Evolutionary conservation across 1,140 invertebrate species (phyloP).

Genomic region (Phymastichus coffea): DNA sequence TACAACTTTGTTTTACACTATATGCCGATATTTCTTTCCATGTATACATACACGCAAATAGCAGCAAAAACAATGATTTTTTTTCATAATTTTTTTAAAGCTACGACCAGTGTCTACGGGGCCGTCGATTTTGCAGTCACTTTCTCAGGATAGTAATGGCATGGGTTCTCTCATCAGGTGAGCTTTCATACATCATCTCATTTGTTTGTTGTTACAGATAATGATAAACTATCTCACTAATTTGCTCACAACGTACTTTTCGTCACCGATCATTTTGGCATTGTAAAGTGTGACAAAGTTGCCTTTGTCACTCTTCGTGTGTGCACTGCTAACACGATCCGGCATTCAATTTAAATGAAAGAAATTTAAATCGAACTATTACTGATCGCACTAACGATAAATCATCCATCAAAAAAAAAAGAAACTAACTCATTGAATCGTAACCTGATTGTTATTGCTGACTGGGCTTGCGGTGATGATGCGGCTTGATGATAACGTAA

Average conservation of each 20-base stretch:
- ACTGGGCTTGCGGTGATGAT: too few species aligned
- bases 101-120: constrained; percentile 65
- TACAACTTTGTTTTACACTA: too few species aligned
- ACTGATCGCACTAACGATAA: too few species aligned
- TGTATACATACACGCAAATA: not conserved
- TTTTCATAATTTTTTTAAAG: constrained; percentile 44
- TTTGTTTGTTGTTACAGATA: too few species aligned
- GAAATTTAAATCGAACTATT: too few species aligned
- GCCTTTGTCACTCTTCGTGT: not conserved
- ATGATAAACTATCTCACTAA: too few species aligned
- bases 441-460: constrained; percentile 41
- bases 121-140: constrained; percentile 57
- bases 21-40: not conserved
- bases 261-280: too few species aligned
- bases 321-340: too few species aligned
- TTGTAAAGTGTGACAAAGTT: too few species aligned
- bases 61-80: constrained; percentile 4
- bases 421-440: constrained; percentile 29
- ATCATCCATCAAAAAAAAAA: constrained; percentile 30
- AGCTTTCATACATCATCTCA: constrained; percentile 27
- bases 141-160: constrained; percentile 52
- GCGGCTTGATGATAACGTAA: too few species aligned
- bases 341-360: too few species aligned
- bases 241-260: too few species aligned
- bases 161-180: constrained; percentile 62